A percentile compares a stretch with the other conserved stretches of the same genome.
These are phyloP conservation scores for Montipora capitata DNA, from an alignment of 92 coral and sea anemone species.

Conservation along the genomic window DNA sequence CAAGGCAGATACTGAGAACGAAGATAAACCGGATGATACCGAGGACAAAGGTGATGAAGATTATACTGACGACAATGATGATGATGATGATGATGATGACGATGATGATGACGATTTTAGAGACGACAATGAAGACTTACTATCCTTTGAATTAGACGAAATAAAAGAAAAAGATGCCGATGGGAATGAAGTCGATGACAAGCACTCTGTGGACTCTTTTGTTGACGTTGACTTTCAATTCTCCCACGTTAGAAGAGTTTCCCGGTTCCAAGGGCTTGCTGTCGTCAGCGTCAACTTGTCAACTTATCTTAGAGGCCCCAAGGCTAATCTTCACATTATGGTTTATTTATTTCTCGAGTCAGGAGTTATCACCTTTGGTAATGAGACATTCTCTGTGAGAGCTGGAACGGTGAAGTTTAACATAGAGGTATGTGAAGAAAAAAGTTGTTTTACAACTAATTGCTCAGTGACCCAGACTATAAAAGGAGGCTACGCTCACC, in stretches of 20 bases:
- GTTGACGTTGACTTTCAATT: constrained; percentile 24
- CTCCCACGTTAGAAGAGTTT: neutral
- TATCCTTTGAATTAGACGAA: constrained; percentile 25
- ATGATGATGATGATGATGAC: constrained; percentile 12
- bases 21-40: neutral
- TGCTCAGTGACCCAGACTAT: no score
- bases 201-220: constrained; percentile 44
- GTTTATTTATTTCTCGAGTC: constrained; percentile 32
- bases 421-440: constrained; percentile 10
- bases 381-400: constrained; percentile 35
- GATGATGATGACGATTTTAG: constrained; percentile 26
- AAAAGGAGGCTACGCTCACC: no score
- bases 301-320: neutral
- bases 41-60: neutral
- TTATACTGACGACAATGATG: neutral
- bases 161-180: constrained; percentile 45
- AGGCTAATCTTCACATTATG: constrained; percentile 31
- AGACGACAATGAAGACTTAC: constrained; percentile 26
- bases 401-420: constrained; percentile 47
- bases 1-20: neutral
- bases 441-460: neutral
- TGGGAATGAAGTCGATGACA: constrained; percentile 42
- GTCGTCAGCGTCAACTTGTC: constrained; percentile 24
- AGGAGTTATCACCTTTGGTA: constrained; percentile 29
- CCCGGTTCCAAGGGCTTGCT: neutral